Conservation (phyloP, 1,140 invertebrate genomes). For the Lepidurus apus region DNA sequence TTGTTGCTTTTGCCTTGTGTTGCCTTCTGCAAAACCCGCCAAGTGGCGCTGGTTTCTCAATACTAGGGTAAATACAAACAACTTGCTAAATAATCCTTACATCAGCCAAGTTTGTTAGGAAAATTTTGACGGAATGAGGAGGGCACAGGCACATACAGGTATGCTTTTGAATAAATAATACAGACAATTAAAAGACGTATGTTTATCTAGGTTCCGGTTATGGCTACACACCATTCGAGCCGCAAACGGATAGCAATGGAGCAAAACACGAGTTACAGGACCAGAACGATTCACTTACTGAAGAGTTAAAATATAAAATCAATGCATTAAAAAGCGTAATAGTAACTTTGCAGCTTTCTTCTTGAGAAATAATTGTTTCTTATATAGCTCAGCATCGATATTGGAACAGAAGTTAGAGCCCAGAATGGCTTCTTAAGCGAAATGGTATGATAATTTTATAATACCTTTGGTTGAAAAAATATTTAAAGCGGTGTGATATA, state of each 20-base stretch:
- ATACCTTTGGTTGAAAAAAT: background rate
- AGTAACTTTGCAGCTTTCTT: too few relatives aligned
- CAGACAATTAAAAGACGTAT: background rate
- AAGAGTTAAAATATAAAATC: slow-evolving; percentile 12
- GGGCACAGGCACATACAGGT: background rate
- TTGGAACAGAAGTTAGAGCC: slow-evolving; percentile 7
- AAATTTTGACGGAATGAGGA: background rate
- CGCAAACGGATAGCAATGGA: background rate
- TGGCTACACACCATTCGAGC: background rate
- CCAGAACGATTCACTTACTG: background rate
- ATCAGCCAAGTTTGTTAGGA: background rate
- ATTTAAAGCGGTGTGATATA: too few relatives aligned
- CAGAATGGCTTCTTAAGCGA: slow-evolving; percentile 10
- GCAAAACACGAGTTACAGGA: background rate
- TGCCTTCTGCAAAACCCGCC: too few relatives aligned
- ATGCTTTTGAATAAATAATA: background rate
- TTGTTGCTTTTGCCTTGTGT: too few relatives aligned
- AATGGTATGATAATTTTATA: background rate
- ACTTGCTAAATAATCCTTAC: background rate
- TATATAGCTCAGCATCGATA: background rate
- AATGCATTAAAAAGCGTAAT: background rate
- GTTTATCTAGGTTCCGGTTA: background rate
- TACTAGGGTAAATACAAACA: too few relatives aligned
- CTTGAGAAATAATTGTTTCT: background rate
- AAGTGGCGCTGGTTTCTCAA: too few relatives aligned